Conservation (phyloP, 1,140 invertebrate genomes). For the Laupala kohalensis region DNA sequence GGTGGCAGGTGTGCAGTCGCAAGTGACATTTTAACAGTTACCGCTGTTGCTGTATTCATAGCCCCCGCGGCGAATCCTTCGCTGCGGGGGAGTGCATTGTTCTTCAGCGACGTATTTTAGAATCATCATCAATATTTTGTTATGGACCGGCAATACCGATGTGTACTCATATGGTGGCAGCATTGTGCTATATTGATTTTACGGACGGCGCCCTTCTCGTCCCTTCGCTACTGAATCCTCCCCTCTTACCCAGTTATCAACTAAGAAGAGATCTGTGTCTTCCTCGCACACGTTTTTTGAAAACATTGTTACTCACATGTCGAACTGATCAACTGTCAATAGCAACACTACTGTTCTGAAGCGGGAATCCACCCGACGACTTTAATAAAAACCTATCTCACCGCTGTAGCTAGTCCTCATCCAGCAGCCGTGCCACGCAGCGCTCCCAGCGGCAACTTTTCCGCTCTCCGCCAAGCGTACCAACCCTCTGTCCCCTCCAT, state of each 20-base stretch:
- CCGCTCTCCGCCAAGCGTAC: background rate
- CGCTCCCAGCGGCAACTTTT: background rate
- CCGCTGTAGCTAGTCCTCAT: background rate
- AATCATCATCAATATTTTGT: background rate
- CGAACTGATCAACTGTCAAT: no score
- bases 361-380: background rate
- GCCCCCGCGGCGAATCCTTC: background rate
- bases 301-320: no score
- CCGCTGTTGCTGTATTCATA: no score
- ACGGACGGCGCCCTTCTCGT: background rate
- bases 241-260: no score
- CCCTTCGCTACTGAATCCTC: background rate
- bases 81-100: background rate
- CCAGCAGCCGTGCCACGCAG: no score
- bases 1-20: no score
- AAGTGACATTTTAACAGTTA: no score
- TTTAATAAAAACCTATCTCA: background rate
- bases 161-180: background rate
- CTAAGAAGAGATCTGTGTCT: no score
- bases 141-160: background rate
- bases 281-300: no score
- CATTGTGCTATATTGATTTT: background rate
- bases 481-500: background rate
- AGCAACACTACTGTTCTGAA: no score
- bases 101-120: no score